A percentile compares a stretch with the other conserved stretches of the same genome.
These are phyloP conservation scores for Drosophila peninsularis DNA, from an alignment of 2,888 invertebrate genomes.

Conservation along the genomic window DNA sequence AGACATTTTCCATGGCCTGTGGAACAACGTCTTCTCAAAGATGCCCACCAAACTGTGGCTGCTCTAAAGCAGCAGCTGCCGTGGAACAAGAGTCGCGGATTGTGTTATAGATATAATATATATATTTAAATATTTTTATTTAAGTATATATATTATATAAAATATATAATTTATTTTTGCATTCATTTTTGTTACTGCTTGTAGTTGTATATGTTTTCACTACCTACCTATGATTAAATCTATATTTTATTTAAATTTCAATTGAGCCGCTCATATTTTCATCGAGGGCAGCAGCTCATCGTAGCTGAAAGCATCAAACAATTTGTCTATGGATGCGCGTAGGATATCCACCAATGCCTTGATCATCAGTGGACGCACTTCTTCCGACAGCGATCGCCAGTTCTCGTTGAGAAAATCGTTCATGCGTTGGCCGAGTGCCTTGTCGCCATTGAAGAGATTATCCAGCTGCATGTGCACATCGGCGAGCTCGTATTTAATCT, in stretches of 20 bases:
- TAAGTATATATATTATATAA: conserved; percentile 1
- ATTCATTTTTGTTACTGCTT: conserved; percentile 24
- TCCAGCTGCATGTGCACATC: conserved; percentile 88
- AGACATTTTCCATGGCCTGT: conserved; percentile 86
- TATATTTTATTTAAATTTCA: conserved; percentile 21
- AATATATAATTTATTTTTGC: conserved; percentile 27
- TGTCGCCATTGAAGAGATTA: conserved; percentile 90
- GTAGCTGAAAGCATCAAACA: conserved; percentile 87
- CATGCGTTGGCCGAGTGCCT: conserved; percentile 89
- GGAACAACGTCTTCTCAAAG: conserved; percentile 87
- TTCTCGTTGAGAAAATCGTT: conserved; percentile 92
- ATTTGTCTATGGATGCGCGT: conserved; percentile 87
- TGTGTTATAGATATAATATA: conserved; percentile 65
- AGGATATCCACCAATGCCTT: conserved; percentile 87
- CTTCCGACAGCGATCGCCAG: conserved; percentile 89
- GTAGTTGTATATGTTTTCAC: conserved; percentile 33
- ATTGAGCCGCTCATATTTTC: conserved; percentile 9
- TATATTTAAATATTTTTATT: conserved; percentile 39
- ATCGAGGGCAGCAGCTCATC: conserved; percentile 86
- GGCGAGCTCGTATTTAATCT: conserved; percentile 88
- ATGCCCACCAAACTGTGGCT: conserved; percentile 87
- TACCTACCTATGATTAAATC: conserved; percentile 45
- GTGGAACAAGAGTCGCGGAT: neutral
- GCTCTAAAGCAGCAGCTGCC: conserved; percentile 61
- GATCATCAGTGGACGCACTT: conserved; percentile 90